These are phyloP conservation scores for Tribolium madens DNA, from an alignment of 1,140 invertebrate species.

Conservation along the genomic window DNA sequence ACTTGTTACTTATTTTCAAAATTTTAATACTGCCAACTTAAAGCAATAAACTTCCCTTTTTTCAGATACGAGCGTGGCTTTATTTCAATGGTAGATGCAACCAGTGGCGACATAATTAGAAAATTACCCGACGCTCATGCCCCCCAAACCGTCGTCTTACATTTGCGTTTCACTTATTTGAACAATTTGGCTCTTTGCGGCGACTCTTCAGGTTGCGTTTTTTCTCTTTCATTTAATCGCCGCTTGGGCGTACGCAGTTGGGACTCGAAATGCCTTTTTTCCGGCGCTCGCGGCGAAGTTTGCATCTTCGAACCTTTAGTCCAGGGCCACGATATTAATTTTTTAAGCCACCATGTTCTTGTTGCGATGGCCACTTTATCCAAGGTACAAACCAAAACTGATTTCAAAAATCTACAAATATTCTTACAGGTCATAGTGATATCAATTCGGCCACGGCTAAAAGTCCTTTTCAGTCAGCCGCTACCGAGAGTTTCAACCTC, in stretches of 20 bases:
- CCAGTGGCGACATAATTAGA: constrained; percentile 81
- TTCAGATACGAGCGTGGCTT: constrained; percentile 82
- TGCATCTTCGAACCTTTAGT: constrained; percentile 89
- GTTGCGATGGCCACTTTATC: constrained; percentile 94
- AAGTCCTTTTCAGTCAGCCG: constrained; percentile 65
- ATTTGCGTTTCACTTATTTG: constrained; percentile 77
- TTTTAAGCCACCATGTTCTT: constrained; percentile 80
- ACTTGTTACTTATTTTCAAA: too few species aligned
- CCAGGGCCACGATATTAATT: constrained; percentile 76
- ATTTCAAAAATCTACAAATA: neutral
- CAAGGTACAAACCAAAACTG: constrained; percentile 74
- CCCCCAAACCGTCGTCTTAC: constrained; percentile 87
- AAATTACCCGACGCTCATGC: constrained; percentile 88
- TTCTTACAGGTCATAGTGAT: constrained; percentile 74
- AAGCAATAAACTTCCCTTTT: too few species aligned
- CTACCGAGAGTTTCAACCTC: constrained; percentile 73
- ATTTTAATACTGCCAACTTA: too few species aligned
- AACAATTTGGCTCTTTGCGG: constrained; percentile 81
- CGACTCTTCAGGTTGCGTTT: constrained; percentile 98
- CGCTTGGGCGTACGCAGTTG: constrained; percentile 90
- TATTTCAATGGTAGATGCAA: constrained; percentile 85
- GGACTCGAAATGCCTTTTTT: constrained; percentile 91
- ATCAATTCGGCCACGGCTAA: constrained; percentile 81
- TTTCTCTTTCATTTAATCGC: constrained; percentile 92
- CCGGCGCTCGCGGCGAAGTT: constrained; percentile 94